Base-by-base conservation (phyloP, 2,113 vertebrate genomes). In the Fukomys damarensis region DNA sequence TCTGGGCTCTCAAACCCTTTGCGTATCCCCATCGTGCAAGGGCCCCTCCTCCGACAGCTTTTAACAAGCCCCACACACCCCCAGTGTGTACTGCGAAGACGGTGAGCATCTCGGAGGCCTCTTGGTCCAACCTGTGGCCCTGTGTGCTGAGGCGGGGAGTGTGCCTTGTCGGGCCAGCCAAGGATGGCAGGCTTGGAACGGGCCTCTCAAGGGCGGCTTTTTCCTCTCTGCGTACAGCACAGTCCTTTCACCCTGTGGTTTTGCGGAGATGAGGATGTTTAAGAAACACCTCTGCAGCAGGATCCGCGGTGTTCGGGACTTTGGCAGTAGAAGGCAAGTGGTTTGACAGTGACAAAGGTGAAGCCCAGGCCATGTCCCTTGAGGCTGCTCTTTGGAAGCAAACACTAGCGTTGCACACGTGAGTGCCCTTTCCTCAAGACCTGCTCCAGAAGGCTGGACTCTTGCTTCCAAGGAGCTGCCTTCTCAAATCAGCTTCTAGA, bases 61-160 rank as follows among this genome's bases (percentile, higher is more conserved):
- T 88, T 59, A 79, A 41, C 38, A 46, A 43, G 22, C 41, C 20
- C 66, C 22, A 9, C 19, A 70, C 24, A n/a, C 24, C 26, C 49
- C 7, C 13, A 17, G 7, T 43, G 58, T 85, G 79, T 74, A 87
- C 43, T 63, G 83, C 80, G 59, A 87, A 86, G 80, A 91, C 85
- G 17, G 52, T 49, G 81, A 22, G 41, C 13, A 38, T 70, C 35
- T 90, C 43, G 72, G 80, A 59, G 46, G 13, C 30, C 46, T 30
- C 46, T 89, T 66, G 0, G 32, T 32, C 10, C 8, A 91, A 13
- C 0, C 2, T 20, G 17, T 7, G 84, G 7, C 14, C 5, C 24
- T 63, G n/a, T 52, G 19, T n/a, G 61, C 32, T 3, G 24, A n/a
- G 77, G 86, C 56, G 41, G 87, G 63, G 43, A 32, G 1, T 28